Conservation (phyloP, 2,797 vertebrate species). For the Harpagifer antarcticus region DNA sequence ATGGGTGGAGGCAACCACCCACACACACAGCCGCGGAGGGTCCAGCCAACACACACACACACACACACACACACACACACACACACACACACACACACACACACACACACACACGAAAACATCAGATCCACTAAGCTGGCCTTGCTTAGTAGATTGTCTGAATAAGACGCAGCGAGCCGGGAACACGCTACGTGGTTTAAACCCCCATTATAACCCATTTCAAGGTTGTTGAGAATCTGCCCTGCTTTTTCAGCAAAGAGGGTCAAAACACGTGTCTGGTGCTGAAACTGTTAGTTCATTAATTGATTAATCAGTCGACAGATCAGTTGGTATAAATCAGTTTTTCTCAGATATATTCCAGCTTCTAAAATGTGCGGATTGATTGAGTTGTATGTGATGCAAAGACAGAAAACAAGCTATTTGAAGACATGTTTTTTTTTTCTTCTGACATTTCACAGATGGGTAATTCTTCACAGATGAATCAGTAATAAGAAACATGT, state of each 20-base stretch:
- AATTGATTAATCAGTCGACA: neutral
- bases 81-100: constrained; percentile 12
- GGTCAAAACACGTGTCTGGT: constrained; percentile 14
- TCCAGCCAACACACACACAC: constrained; percentile 29
- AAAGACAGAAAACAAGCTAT: constrained; percentile 1
- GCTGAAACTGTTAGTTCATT: neutral
- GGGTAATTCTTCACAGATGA: neutral
- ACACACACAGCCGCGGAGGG: constrained; percentile 65
- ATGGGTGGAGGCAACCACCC: constrained; percentile 76
- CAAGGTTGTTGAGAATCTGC: constrained; percentile 12
- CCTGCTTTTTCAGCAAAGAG: neutral
- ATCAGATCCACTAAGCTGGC: constrained; percentile 8
- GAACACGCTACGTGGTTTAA: constrained; percentile 37
- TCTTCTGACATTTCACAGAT: neutral
- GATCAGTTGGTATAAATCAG: neutral
- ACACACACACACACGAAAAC: constrained; percentile 12
- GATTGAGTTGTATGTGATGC: neutral
- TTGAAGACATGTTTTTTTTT: neutral
- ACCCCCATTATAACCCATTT: constrained; percentile 26
- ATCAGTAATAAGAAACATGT: neutral
- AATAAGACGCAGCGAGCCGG: constrained; percentile 13
- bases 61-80: constrained; percentile 28
- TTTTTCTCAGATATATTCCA: neutral
- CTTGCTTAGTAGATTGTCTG: constrained; percentile 2
- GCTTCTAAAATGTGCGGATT: neutral